Base-by-base conservation (phyloP, 2,888 invertebrate species). In the Hyposoter dolosus region DNA sequence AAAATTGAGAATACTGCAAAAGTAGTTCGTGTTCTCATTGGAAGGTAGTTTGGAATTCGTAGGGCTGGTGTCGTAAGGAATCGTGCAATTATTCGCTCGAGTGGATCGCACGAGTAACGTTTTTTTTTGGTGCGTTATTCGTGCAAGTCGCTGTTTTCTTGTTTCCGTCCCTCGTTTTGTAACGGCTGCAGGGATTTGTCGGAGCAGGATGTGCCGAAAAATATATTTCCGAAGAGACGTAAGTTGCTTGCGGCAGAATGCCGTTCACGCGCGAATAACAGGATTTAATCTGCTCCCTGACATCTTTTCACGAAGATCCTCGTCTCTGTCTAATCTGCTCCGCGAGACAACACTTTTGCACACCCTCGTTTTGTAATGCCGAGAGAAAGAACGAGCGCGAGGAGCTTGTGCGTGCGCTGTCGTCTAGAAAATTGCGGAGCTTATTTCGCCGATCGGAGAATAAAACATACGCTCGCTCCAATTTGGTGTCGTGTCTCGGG, bases 381-480 rank as follows among this genome's bases (percentile, higher is more conserved):
- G 87, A 78, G 69, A 83, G 60, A 84, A 87, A 78, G 80, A 78
- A 47, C 78, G 74, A 82, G 65, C 53, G 74, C 0, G 87, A 77
- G 75, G 77, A 82, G 65, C 66, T 82, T 83, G 88, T 88, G 86
- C 86, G 84, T 79, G 90, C 71, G 84, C 90, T 83, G 81, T 92
- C 92, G 89, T 89, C 90, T 90, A 90, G 92, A 93, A 93, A 93
- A 93, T 93, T 92, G 91, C 45, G 32, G 90, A 90, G 91, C 91
- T 92, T 93, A 92, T 93, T 92, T 89, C 88, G 80, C 87, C 89
- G 89, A 91, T 91, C 90, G 86, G 87, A 84, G 65, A 78, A 60
- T 60, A 60, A 60, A 78, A 82, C 79, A 79, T 76, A 83, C 72
- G 79, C 78, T 28, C 15, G 60, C 12, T 75, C 81, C 40, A 50